Conservation (phyloP, 2,888 invertebrate species). For the Euphydryas editha region DNA sequence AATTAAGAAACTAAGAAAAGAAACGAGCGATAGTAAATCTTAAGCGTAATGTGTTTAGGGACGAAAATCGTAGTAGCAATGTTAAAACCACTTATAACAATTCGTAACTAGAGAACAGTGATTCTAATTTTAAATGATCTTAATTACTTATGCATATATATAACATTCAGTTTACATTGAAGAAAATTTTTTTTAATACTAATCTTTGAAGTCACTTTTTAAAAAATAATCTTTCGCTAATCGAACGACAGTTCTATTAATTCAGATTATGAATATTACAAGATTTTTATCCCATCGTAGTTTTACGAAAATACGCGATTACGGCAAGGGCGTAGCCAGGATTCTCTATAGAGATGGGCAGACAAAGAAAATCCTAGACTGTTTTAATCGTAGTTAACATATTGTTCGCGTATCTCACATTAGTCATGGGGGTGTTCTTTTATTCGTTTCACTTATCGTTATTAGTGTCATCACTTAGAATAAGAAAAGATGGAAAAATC, state of each 20-base stretch:
- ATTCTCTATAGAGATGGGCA: too few species aligned
- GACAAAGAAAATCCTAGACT: too few species aligned
- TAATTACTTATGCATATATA: slow-evolving; percentile 76
- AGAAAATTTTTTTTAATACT: slow-evolving; percentile 49
- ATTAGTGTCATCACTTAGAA: too few species aligned
- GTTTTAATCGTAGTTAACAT: too few species aligned
- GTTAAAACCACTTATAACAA: slow-evolving; percentile 71
- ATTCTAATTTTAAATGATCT: slow-evolving; percentile 67
- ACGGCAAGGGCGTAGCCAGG: too few species aligned
- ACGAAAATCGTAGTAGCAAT: slow-evolving; percentile 66
- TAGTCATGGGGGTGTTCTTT: too few species aligned
- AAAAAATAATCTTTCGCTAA: slow-evolving; percentile 38
- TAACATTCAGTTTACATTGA: slow-evolving; percentile 82
- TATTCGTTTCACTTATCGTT: too few species aligned
- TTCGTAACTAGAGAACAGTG: slow-evolving; percentile 71
- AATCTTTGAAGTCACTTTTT: slow-evolving; percentile 35
- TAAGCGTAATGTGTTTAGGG: slow-evolving; percentile 41
- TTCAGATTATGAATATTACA: slow-evolving; percentile 29
- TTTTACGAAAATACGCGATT: slow-evolving; percentile 24
- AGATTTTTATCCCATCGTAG: not conserved
- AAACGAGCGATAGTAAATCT: slow-evolving; percentile 34
- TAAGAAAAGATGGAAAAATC: too few species aligned
- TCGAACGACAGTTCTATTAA: slow-evolving; percentile 31
- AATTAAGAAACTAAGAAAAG: slow-evolving; percentile 47
- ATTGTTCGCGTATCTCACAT: too few species aligned